Percentiles rank a stretch among this genome's conserved stretches.
phyloP scores from a whole-genome alignment of 1,140 invertebrate genomes.

The Pseudachorutes palmiensis region DNA sequence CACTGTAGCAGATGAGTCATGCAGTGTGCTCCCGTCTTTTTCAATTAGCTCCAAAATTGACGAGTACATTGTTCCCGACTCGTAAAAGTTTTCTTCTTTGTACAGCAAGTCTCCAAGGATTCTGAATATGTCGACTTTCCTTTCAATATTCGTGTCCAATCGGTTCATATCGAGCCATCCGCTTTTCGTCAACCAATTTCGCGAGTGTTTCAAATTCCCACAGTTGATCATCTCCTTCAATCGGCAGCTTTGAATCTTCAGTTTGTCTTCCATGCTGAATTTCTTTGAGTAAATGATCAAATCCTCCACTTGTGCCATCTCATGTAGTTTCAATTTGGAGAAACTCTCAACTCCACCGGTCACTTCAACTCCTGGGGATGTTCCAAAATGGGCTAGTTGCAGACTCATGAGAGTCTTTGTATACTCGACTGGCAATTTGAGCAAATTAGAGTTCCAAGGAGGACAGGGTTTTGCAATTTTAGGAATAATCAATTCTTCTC shows the following conservation, averaged over 20 bases:
- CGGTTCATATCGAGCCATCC: slow-evolving; percentile 1
- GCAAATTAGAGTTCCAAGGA: not conserved
- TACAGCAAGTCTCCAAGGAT: slow-evolving; percentile 21
- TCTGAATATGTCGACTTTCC: not conserved
- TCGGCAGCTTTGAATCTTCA: slow-evolving; percentile 5
- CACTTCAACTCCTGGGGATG: not conserved
- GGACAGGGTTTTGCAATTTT: not conserved
- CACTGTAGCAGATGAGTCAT: not conserved
- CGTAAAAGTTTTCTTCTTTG: slow-evolving; percentile 11
- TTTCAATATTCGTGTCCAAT: not conserved
- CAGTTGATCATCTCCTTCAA: slow-evolving; percentile 18
- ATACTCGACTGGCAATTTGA: not conserved
- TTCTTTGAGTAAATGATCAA: not conserved
- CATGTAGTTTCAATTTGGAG: not conserved
- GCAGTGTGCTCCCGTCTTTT: not conserved
- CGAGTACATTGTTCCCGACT: slow-evolving; percentile 15
- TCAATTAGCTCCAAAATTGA: slow-evolving; percentile 16
- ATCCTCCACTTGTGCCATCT: slow-evolving; percentile 3
- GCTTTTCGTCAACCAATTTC: slow-evolving; percentile 15
- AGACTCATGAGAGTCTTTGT: not conserved
- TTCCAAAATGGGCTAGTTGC: not conserved
- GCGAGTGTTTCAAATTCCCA: slow-evolving; percentile 18
- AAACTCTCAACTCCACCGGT: not conserved
- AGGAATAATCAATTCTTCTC: not conserved
- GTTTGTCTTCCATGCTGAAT: not conserved